Evolutionary conservation across 2,888 invertebrate genomes (phyloP), one percentile per base, ranked within the genome.

Genomic region (Ornithoptera priamus): DNA sequence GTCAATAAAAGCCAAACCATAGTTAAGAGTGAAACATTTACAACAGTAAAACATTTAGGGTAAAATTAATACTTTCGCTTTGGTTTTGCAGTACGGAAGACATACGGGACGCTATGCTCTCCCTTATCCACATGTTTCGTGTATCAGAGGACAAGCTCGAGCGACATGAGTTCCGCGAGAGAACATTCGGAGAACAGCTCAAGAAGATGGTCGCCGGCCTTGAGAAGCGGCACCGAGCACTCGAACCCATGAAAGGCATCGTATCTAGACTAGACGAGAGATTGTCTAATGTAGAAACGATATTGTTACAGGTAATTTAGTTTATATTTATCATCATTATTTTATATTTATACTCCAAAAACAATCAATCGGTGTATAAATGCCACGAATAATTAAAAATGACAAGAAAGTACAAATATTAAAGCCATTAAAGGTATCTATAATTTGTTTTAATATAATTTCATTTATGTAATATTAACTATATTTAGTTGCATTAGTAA

Each of bases 61-160:
- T 10, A 8, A 39, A 7, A 17, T 53, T 18, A 17, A 53, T 53
- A 53, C 10, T 53, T 53, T 18, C n/a, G 53, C 6, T 15, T 53
- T 53, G 5, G n/a, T 81, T 18, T 63, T 69, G n/a, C 57, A 95
- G 95, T 56, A 93, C 95, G 84, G 94, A 95, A 86, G 95, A 95
- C 77, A 96, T 96, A 74, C 94, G 96, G 73, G 96, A 96, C 78
- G 97, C 96, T 0, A 95, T 97, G 83, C 85, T 97, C 73, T 96
- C 97, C 24, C 89, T 97, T 70, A 95, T 97, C 15, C 96, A 96
- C 81, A 96, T 97, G 84, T 95, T 97, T 84, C 94, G 96, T 61
- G 94, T 95, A 57, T 94, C 96, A 65, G 97, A 96, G 73, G 96
- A 96, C 81, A 97, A 97, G 87, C 85, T 97, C 72, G 97, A 97